These are phyloP conservation scores for Odontomyia ornata DNA, from an alignment of 2,888 invertebrate species.

Conservation along the genomic window DNA sequence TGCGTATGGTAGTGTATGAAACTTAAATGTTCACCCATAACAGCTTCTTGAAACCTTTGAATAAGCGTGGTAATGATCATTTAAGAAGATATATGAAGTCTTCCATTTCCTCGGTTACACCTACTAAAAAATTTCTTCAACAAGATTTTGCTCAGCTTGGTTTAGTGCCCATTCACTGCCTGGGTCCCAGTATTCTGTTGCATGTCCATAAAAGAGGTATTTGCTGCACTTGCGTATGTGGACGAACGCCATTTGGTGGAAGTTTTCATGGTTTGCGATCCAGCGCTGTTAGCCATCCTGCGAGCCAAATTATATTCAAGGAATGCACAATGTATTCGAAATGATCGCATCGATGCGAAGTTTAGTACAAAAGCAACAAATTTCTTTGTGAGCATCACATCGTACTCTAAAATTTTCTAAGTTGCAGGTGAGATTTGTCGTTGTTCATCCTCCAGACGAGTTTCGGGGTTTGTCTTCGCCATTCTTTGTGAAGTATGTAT, in stretches of 20 bases:
- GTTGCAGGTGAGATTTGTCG: constrained; percentile 44
- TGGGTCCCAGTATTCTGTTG: constrained; percentile 94
- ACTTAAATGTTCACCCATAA: no score
- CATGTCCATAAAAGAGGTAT: constrained; percentile 99
- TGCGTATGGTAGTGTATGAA: no score
- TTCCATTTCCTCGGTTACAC: constrained; percentile 92
- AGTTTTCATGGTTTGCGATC: constrained; percentile 73
- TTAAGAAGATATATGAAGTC: constrained; percentile 93
- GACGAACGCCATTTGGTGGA: constrained; percentile 82
- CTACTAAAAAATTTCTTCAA: constrained; percentile 90
- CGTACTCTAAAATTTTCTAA: constrained; percentile 55
- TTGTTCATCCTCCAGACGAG: constrained; percentile 43
- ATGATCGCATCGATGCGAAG: constrained; percentile 57
- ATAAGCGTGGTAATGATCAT: constrained; percentile 76
- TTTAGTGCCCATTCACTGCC: constrained; percentile 95
- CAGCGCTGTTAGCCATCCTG: constrained; percentile 80
- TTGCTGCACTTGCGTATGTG: no score
- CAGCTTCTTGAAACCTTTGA: no score
- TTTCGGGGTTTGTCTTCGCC: constrained; percentile 11
- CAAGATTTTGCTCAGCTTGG: constrained; percentile 93
- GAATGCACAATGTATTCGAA: constrained; percentile 58
- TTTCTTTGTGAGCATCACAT: constrained; percentile 57
- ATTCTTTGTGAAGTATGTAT: neutral
- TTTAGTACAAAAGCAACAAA: constrained; percentile 57
- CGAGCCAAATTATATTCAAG: constrained; percentile 79